Base-by-base conservation (phyloP, 2,888 invertebrate species). In the Ormyrus nitidulus region DNA sequence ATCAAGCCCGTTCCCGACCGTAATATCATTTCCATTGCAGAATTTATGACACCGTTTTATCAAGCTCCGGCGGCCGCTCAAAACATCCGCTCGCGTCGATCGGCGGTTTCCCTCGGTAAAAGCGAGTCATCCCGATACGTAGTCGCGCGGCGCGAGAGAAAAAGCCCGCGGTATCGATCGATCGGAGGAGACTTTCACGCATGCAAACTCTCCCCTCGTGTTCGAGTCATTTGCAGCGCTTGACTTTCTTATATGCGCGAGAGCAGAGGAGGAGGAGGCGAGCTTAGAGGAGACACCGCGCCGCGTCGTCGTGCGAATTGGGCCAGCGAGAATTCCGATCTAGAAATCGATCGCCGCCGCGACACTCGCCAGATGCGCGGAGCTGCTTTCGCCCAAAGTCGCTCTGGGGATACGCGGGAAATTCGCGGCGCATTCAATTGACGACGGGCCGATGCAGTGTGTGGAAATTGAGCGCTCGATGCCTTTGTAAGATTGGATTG, bases 311-410 rank as follows among this genome's bases (percentile, higher is more conserved):
- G 75, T 75, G 78, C 78, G 72, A 81, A 78, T 78, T 62, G 81
- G 81, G 78, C 72, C 75, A 75, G 48, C 56, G 53, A 19, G 56
- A 69, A 78, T 77, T 64, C 78, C 71, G 72, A 81, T 81, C 73
- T 81, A 78, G 81, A 81, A 81, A 81, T 68, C 77, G 81, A 75
- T 75, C 75, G 46, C 10, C 51, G 62, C 34, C 34, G 53, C 70
- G 58, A 58, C 69, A 68, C 56, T 66, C 74, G 77, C 59, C 34
- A n/a, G 54, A 9, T 46, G 34, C 56, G 62, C 49, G 34, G 19
- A 53, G n/a, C 48, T 49, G 64, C 13, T 73, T 65, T 51, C 10
- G 44, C 46, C 10, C 46, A 34, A 34, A 34, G 34, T 34, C 34
- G 34, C 13, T 48, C n/a, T 13, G 6, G 34, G 34, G 34, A 34